Evolutionary conservation across 2,797 vertebrate genomes (phyloP).

Genomic region (Tamandua tetradactyla): DNA sequence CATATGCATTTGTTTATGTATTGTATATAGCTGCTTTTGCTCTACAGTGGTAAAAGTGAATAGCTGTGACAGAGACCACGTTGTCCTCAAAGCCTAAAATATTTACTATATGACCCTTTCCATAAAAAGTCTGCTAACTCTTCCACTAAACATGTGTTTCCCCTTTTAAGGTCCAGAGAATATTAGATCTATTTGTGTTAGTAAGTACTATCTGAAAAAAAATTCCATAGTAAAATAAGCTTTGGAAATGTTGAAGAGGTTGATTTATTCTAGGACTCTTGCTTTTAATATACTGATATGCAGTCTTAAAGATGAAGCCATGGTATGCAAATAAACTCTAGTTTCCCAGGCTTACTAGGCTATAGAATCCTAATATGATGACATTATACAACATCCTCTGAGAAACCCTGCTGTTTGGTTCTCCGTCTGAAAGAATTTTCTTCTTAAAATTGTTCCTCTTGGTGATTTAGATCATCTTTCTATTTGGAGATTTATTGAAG

Average conservation of each 20-base stretch:
- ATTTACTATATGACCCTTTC: conserved; percentile 1
- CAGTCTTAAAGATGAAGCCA: conserved; percentile 69
- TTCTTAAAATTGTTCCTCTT: conserved; percentile 71
- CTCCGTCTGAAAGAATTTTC: conserved; percentile 52
- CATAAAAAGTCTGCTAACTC: not conserved
- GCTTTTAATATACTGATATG: conserved; percentile 66
- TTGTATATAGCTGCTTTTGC: not conserved
- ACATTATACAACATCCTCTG: conserved; percentile 68
- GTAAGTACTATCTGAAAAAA: conserved; percentile 32
- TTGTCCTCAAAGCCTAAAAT: conserved; percentile 26
- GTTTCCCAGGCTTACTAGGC: conserved; percentile 74
- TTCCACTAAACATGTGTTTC: conserved; percentile 23
- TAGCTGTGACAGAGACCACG: not conserved
- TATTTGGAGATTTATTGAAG: conserved; percentile 37
- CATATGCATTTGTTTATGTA: not conserved
- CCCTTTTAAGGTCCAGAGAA: conserved; percentile 11
- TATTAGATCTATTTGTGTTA: conserved; percentile 12
- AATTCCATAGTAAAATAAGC: conserved; percentile 34
- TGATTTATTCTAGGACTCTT: conserved; percentile 70
- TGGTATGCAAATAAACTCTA: conserved; percentile 70
- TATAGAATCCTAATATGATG: not conserved
- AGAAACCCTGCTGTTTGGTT: conserved; percentile 65
- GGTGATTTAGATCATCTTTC: conserved; percentile 67
- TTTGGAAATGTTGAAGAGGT: conserved; percentile 58
- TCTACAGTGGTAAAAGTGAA: not conserved